These are phyloP conservation scores for Dolichopus griseipennis DNA, from an alignment of 2,888 invertebrate genomes.

Conservation along the genomic window DNA sequence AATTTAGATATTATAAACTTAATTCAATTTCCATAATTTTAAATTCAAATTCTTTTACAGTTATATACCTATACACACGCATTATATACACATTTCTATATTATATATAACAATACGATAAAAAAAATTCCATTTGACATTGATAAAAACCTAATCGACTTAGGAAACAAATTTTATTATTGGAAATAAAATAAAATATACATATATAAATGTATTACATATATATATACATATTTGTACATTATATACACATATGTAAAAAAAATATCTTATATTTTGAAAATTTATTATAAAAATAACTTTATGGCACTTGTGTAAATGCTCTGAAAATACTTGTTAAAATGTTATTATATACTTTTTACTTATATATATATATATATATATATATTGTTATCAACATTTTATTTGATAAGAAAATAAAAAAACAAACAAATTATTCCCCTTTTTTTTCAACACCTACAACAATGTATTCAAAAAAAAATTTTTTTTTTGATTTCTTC, in stretches of 20 bases:
- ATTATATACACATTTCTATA: too few species aligned
- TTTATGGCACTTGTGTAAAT: not conserved
- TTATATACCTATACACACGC: too few species aligned
- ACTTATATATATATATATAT: not conserved
- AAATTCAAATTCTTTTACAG: too few species aligned
- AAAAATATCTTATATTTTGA: too few species aligned
- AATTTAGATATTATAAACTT: too few species aligned
- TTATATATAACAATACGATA: too few species aligned
- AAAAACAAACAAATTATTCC: not conserved
- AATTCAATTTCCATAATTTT: too few species aligned
- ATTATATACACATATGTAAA: too few species aligned
- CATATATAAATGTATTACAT: too few species aligned
- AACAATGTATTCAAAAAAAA: not conserved
- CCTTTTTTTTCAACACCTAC: not conserved
- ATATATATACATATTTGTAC: too few species aligned
- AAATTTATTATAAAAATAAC: not conserved
- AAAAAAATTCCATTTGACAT: too few species aligned
- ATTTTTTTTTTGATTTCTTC: not conserved
- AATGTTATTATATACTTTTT: not conserved
- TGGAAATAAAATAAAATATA: not conserved
- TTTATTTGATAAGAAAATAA: not conserved
- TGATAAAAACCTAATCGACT: not conserved
- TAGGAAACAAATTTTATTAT: not conserved
- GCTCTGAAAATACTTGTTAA: not conserved
- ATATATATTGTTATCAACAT: not conserved